These are phyloP conservation scores for Oscheius onirici DNA, from an alignment of 2,888 invertebrate genomes.

Conservation along the genomic window DNA sequence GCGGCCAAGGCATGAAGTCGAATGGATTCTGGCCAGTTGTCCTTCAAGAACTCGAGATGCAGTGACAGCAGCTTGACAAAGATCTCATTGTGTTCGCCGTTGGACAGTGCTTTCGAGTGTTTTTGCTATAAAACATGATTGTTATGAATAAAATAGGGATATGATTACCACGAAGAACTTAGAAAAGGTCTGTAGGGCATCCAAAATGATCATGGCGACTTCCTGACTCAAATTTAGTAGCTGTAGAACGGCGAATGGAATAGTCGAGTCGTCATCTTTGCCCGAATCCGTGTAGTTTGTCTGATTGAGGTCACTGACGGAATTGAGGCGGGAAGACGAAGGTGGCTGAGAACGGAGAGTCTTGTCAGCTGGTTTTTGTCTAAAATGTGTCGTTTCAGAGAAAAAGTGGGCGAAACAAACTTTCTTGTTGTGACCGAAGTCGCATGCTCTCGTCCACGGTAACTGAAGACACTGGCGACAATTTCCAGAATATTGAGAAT, in stretches of 20 bases:
- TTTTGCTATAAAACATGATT: constrained; percentile 13
- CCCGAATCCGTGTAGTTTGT: constrained; percentile 2
- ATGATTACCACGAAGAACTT: constrained; percentile 63
- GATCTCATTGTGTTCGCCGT: constrained; percentile 73
- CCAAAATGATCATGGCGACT: constrained; percentile 86
- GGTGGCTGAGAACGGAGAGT: constrained; percentile 7
- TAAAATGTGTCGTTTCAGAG: neutral
- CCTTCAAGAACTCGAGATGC: constrained; percentile 85
- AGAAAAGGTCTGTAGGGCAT: constrained; percentile 76
- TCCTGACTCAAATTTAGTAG: constrained; percentile 84
- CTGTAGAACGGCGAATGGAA: constrained; percentile 75
- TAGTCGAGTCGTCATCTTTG: constrained; percentile 27
- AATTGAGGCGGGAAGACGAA: constrained; percentile 21
- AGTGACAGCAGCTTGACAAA: constrained; percentile 86
- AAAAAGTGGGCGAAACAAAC: neutral
- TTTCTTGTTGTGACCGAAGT: constrained; percentile 2
- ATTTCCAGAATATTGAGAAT: constrained; percentile 60
- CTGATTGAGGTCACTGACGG: constrained; percentile 4
- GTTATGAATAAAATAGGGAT: too few species aligned
- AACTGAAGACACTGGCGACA: constrained; percentile 63
- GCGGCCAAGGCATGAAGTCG: constrained; percentile 91
- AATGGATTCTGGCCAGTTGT: constrained; percentile 88
- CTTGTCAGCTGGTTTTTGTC: neutral
- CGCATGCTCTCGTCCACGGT: constrained; percentile 36
- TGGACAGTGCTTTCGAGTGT: constrained; percentile 12